Conservation (phyloP, 2,888 invertebrate species). For the Abrostola triplasia region DNA sequence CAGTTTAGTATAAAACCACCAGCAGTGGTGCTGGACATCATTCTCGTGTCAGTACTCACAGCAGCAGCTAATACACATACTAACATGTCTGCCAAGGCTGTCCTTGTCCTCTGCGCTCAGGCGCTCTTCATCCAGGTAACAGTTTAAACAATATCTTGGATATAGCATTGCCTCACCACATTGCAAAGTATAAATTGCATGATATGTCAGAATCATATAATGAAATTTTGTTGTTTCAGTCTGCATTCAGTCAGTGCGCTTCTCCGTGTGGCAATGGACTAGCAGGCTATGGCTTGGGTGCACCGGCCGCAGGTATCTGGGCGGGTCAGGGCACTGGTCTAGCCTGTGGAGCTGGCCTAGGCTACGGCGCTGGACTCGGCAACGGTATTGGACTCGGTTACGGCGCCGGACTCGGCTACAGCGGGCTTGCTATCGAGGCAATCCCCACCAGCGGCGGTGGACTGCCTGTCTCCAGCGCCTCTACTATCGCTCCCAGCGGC, state of each 20-base stretch:
- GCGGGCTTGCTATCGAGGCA: conserved; percentile 14
- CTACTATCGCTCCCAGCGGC: conserved; percentile 29
- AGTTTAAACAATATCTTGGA: not conserved
- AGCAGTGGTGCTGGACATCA: not conserved
- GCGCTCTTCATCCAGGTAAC: conserved; percentile 40
- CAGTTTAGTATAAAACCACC: conserved; percentile 16
- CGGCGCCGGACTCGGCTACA: conserved; percentile 2
- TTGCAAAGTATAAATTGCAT: no score
- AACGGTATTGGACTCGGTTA: conserved; percentile 1
- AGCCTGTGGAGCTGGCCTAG: not conserved
- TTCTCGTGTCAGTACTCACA: conserved; percentile 11
- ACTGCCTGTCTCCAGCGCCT: conserved; percentile 48
- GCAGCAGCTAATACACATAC: conserved; percentile 1
- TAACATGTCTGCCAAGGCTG: conserved; percentile 32
- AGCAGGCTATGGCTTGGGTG: no score
- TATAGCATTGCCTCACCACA: no score
- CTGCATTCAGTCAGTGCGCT: no score
- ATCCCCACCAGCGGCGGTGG: conserved; percentile 34
- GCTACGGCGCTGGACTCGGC: conserved; percentile 10
- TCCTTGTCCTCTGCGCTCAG: conserved; percentile 28
- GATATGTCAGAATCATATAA: conserved; percentile 5
- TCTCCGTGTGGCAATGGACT: no score
- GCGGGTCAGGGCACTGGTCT: no score
- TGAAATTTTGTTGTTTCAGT: no score
- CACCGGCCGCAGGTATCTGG: no score